Evolutionary conservation across 2,888 invertebrate genomes (phyloP), one percentile per base, ranked within the genome.

Genomic region (Neoscelio sp.): DNA sequence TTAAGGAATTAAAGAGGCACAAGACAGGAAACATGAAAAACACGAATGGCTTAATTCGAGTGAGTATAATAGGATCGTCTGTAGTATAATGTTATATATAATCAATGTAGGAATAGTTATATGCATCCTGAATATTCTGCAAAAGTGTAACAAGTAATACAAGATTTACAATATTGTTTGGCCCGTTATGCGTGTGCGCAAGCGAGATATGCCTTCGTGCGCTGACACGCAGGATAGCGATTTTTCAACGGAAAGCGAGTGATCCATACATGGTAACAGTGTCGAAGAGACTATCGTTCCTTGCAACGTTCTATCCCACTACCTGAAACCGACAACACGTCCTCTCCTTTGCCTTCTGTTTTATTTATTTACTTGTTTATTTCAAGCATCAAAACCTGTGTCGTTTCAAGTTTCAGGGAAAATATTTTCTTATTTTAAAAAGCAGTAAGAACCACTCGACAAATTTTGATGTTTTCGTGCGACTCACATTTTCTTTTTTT

Each of bases 221-320:
- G 58, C 40, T 67, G 38, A 50, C 48, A 44, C 28, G 28, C 26
- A 26, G 35, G 18, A 73, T 18, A 40, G 70, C 62, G 82, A 82
- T 82, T 82, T 83, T 82, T 84, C 78, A 70, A 79, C 83, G 73
- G 80, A 75, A 82, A 82, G 48, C 79, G 78, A 79, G 80, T 85
- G 85, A 87, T 87, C 87, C 87, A 85, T 86, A 87, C 85, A 87
- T 87, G 88, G 88, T 84, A 85, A 86, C 85, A 81, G 79, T 54
- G 67, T 62, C 71, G 83, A 82, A 80, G 82, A 82, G 82, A 78
- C 79, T 82, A 80, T 71, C 81, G 81, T 78, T 80, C 78, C 80
- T 79, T 81, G 82, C 84, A 82, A 81, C 78, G 83, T 82, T 83
- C 84, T 85, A 84, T 82, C 80, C 81, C 64, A 38, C 46, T 13